These are phyloP conservation scores for Pheosia gnoma DNA, from an alignment of 2,888 invertebrate species.

Conservation along the genomic window DNA sequence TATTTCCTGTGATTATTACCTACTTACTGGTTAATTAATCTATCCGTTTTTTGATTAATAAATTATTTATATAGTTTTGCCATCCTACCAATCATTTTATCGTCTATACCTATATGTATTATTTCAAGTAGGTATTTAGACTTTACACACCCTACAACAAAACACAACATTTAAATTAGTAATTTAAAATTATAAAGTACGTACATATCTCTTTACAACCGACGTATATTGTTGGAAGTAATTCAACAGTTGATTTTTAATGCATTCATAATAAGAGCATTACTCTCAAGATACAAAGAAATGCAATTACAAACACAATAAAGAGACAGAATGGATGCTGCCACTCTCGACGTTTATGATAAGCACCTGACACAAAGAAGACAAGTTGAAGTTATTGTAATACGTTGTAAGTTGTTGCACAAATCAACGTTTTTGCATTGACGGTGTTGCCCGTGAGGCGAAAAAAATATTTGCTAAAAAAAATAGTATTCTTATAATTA, in stretches of 20 bases:
- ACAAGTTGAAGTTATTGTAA: slow-evolving; percentile 56
- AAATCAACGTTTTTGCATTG: slow-evolving; percentile 46
- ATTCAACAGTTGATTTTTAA: background rate
- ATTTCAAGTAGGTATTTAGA: too few species aligned
- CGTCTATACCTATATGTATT: too few species aligned
- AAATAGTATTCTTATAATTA: background rate
- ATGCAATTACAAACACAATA: slow-evolving; percentile 55
- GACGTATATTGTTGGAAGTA: background rate
- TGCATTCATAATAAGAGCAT: slow-evolving; percentile 15
- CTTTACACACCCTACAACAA: background rate
- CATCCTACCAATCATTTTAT: too few species aligned
- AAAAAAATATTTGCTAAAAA: background rate
- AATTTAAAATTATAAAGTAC: too few species aligned
- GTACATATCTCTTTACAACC: background rate
- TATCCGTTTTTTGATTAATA: too few species aligned
- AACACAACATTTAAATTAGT: background rate
- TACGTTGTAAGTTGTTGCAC: slow-evolving; percentile 47
- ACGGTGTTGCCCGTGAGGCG: background rate
- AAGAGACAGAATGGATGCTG: slow-evolving; percentile 40
- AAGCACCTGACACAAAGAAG: slow-evolving; percentile 49
- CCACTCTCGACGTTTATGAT: slow-evolving; percentile 46
- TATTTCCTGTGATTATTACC: too few species aligned
- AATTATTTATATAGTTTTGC: too few species aligned
- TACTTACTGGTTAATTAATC: too few species aligned
- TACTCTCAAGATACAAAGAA: slow-evolving; percentile 38